Conservation (phyloP, 2,797 vertebrate genomes). For the Oceanodroma leucorhoa region DNA sequence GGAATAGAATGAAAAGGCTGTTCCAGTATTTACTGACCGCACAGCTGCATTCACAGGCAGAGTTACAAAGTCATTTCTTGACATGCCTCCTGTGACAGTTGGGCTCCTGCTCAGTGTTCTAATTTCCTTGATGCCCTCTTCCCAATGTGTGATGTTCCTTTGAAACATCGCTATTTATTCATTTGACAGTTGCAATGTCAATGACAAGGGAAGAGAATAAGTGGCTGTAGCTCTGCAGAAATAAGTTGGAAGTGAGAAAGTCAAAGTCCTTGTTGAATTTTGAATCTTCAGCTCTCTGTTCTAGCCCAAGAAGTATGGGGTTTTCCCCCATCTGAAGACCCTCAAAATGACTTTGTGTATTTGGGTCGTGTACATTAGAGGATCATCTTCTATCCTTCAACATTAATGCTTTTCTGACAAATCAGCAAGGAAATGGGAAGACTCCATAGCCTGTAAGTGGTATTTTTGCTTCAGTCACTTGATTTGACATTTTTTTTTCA, state of each 20-base stretch:
- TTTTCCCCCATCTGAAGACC: neutral
- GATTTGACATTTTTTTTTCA: slow-evolving; percentile 34
- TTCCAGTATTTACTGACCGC: slow-evolving; percentile 35
- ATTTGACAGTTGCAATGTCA: slow-evolving; percentile 33
- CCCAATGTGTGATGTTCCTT: slow-evolving; percentile 10
- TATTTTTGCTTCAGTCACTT: slow-evolving; percentile 57
- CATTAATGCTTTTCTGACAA: neutral
- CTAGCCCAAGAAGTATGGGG: neutral
- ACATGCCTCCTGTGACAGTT: slow-evolving; percentile 14
- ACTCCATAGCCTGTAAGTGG: neutral
- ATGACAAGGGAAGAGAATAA: slow-evolving; percentile 1
- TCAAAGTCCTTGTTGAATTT: slow-evolving; percentile 6
- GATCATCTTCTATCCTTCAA: neutral
- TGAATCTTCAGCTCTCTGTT: neutral
- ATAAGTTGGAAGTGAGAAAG: neutral
- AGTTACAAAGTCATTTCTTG: slow-evolving; percentile 53
- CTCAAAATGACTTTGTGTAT: neutral
- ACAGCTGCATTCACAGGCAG: slow-evolving; percentile 41
- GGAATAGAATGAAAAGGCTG: slow-evolving; percentile 6
- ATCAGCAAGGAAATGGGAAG: neutral
- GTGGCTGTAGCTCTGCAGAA: neutral
- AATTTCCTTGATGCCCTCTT: slow-evolving; percentile 20
- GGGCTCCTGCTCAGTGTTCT: neutral
- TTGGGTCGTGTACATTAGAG: neutral
- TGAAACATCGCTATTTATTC: slow-evolving; percentile 38